Percentiles rank a stretch among this genome's conserved stretches.
phyloP scores from a whole-genome alignment of 2,888 invertebrate genomes.

The Drosophila prostipennis region DNA sequence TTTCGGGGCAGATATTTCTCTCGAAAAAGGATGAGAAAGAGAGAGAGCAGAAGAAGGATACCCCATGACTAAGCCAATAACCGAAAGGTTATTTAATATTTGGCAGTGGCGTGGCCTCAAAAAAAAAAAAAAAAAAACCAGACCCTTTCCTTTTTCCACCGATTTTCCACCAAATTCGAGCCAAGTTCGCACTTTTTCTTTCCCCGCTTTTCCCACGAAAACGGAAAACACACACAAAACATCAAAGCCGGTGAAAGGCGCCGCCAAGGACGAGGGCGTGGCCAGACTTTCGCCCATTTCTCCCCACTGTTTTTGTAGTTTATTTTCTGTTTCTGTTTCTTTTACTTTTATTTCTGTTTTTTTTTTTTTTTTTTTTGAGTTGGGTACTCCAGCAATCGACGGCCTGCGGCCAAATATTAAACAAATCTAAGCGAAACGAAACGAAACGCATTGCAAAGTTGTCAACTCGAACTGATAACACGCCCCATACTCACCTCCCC shows the following conservation, averaged over 20 bases:
- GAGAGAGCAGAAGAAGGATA: background rate
- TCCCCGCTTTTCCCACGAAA: background rate
- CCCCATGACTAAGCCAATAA: conserved; percentile 76
- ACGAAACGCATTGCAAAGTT: conserved; percentile 77
- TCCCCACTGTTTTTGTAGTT: conserved; percentile 6
- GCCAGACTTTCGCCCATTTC: conserved; percentile 22
- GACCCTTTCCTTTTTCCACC: conserved; percentile 21
- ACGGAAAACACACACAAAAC: conserved; percentile 32
- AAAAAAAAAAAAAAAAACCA: background rate
- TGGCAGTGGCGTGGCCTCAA: conserved; percentile 45
- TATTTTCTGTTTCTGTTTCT: conserved; percentile 5
- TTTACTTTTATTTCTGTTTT: background rate
- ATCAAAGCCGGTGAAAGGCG: conserved; percentile 52
- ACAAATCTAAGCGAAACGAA: conserved; percentile 73
- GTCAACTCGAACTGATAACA: conserved; percentile 75
- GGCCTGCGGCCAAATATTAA: conserved; percentile 74
- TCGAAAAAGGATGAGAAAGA: background rate
- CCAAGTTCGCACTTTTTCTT: conserved; percentile 68
- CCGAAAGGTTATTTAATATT: conserved; percentile 80
- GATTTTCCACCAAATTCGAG: conserved; percentile 53
- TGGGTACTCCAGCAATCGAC: conserved; percentile 49
- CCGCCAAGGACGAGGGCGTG: conserved; percentile 54
- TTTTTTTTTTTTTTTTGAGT: conserved; percentile 49
- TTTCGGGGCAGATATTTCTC: background rate
- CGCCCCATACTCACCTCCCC: conserved; percentile 29